Evolutionary conservation across 2,113 vertebrate genomes (phyloP).

Genomic region (Struthio camelus): DNA sequence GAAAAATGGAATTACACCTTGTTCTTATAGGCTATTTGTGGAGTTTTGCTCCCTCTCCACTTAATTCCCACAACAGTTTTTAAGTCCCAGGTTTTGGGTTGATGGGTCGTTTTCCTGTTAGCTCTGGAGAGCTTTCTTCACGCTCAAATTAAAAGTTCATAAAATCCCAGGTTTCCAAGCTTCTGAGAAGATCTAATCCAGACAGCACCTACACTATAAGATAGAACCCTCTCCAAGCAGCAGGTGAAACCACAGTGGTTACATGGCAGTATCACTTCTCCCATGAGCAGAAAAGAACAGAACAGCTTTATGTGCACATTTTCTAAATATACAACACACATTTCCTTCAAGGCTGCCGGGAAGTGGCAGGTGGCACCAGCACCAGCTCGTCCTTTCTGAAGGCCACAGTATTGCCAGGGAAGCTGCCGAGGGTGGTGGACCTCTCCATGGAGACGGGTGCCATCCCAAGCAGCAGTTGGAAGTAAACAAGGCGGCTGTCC

Average conservation of each 20-base stretch:
- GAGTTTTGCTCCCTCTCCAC: not conserved
- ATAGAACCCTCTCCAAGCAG: not conserved
- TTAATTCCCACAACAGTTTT: not conserved
- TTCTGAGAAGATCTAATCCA: not conserved
- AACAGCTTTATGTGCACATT: not conserved
- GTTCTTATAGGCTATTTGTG: not conserved
- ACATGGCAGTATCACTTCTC: not conserved
- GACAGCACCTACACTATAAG: not conserved
- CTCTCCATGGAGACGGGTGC: not conserved
- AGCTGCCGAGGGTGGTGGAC: not conserved
- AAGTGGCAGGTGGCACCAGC: not conserved
- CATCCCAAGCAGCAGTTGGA: not conserved
- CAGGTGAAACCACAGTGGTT: not conserved
- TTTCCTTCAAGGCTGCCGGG: not conserved
- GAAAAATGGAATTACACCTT: not conserved
- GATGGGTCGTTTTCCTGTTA: not conserved
- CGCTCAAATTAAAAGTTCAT: not conserved
- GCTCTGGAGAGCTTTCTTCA: not conserved
- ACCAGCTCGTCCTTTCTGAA: not conserved
- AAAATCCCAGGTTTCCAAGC: not conserved
- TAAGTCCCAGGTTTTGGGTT: not conserved
- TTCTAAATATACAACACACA: not conserved
- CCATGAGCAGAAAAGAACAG: not conserved
- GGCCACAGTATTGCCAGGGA: rapidly evolving
- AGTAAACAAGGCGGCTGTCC: not conserved